Evolutionary conservation across 1,140 invertebrate species (phyloP), one percentile per base, ranked within the genome.

Genomic region (Paraescarpia echinospica): DNA sequence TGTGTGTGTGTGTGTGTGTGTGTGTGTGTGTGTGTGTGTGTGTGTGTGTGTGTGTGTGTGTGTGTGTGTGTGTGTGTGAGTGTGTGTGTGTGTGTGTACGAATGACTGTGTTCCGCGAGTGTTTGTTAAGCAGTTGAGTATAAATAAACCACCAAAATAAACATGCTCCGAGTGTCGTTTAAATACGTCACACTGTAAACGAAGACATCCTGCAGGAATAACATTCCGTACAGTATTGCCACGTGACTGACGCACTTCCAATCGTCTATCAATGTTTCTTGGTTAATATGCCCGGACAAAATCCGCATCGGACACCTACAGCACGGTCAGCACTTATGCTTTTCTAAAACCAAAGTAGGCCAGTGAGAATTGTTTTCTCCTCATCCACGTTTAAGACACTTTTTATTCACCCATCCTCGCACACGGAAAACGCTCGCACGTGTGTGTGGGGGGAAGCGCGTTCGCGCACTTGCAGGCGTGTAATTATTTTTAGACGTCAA

Each of bases 31-130:
- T 34, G 34, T 34, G 18, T 34, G 34, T 34, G 18, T 34, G 34
- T 34, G 18, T 34, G 34, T 90, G n/a, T 90, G n/a, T 90, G n/a
- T 90, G n/a, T 90, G 33, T 90, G n/a, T 90, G 33, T 90, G 6
- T 90, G 33, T 90, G n/a, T 90, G 33, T 90, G n/a, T 90, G 33
- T n/a, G n/a, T n/a, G 0, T n/a, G n/a, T n/a, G 33, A 5, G n/a
- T 35, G 27, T 35, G 35, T 33, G 33, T 90, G 89, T n/a, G n/a
- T 34, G 35, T 18, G 33, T 90, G 6, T 33, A 90, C 1, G n/a
- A 2, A 18, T 90, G 89, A n/a, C 0, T n/a, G 33, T 6, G 59
- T 77, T 31, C 33, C 35, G 5, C 34, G 18, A 90, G 35, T 22
- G n/a, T 90, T 90, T 22, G 14, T 89, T 90, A 90, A 90, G 18